Conservation (phyloP, 1,140 invertebrate species). For the Cylas formicarius region DNA sequence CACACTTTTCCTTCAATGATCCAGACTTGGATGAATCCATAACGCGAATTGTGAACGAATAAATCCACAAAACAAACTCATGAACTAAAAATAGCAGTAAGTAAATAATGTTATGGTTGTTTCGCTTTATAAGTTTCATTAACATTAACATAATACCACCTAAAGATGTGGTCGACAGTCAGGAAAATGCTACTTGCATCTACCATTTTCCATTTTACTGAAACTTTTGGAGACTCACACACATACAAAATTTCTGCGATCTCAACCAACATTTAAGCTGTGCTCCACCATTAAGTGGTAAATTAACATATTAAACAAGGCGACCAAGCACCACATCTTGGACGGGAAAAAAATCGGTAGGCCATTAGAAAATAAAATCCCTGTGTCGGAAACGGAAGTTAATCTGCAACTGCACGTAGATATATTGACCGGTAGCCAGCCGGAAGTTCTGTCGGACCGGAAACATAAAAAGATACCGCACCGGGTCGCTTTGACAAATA, state of each 20-base stretch:
- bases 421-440: constrained; percentile 40
- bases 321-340: background rate
- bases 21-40: too few species aligned
- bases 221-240: too few species aligned
- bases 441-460: constrained; percentile 42
- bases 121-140: too few species aligned
- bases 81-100: too few species aligned
- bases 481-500: constrained; percentile 31
- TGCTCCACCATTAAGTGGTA: background rate
- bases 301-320: constrained; percentile 5
- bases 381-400: constrained; percentile 39
- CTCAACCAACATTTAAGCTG: constrained; percentile 1
- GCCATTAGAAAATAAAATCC: constrained; percentile 32
- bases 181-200: too few species aligned
- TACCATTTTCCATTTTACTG: too few species aligned
- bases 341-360: constrained; percentile 7
- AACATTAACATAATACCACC: too few species aligned
- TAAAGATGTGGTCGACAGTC: too few species aligned
- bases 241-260: constrained; percentile 12
- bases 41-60: too few species aligned
- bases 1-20: too few species aligned
- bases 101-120: too few species aligned
- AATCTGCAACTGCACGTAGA: constrained; percentile 42
- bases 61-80: too few species aligned
- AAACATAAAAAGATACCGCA: constrained; percentile 44